phyloP scores from a whole-genome alignment of 2,888 invertebrate species.

The Tillus elongatus region DNA sequence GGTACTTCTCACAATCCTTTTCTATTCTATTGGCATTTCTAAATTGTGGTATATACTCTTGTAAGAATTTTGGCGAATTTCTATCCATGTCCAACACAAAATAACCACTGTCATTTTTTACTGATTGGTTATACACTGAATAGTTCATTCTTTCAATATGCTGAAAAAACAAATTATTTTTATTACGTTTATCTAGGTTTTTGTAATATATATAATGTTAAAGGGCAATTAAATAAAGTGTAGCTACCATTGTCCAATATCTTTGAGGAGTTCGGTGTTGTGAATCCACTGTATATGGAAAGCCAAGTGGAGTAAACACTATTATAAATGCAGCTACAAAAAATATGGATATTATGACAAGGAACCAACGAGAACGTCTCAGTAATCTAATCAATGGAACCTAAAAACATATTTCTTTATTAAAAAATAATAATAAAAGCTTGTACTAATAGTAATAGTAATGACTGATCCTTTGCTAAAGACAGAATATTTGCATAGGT shows the following conservation, averaged over 20 bases:
- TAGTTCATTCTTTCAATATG: background rate
- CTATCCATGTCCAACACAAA: slow-evolving; percentile 14
- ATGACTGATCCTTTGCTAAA: too few relatives aligned
- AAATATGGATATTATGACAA: background rate
- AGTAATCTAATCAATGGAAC: background rate
- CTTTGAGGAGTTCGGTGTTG: slow-evolving; percentile 12
- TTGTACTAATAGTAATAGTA: too few relatives aligned
- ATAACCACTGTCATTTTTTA: too few relatives aligned
- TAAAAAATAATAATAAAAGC: too few relatives aligned
- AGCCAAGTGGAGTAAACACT: slow-evolving; percentile 12
- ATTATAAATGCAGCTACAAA: slow-evolving; percentile 9
- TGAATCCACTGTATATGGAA: slow-evolving; percentile 13
- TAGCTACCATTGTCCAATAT: slow-evolving; percentile 12
- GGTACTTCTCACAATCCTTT: slow-evolving; percentile 12
- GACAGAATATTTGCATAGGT: too few relatives aligned
- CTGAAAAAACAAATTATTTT: background rate
- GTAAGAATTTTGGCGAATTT: slow-evolving; percentile 10
- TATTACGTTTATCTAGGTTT: background rate
- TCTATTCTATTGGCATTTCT: slow-evolving; percentile 4
- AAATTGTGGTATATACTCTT: slow-evolving; percentile 10
- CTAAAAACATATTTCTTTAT: background rate
- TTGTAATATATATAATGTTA: too few relatives aligned
- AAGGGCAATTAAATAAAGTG: too few relatives aligned
- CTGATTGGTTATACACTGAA: too few relatives aligned
- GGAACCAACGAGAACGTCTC: background rate